Evolutionary conservation across 2,797 vertebrate species (phyloP).

Genomic region (Remorina albescens): DNA sequence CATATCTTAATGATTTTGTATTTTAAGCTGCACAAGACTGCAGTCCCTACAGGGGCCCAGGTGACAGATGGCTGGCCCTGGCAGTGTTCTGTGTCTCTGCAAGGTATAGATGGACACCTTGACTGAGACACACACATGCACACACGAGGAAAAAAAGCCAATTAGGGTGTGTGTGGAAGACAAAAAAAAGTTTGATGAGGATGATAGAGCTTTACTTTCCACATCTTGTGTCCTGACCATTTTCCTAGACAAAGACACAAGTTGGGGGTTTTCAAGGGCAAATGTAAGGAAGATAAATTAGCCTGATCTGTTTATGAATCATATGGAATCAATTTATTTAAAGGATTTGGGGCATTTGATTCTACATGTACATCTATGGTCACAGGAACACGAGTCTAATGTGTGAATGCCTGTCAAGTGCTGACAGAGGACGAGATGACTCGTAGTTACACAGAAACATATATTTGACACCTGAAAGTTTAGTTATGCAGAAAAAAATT

Average conservation of each 20-base stretch:
- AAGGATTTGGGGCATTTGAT: slow-evolving; percentile 38
- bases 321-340: slow-evolving; percentile 33
- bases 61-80: slow-evolving; percentile 78
- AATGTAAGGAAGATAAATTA: slow-evolving; percentile 55
- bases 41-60: slow-evolving; percentile 69
- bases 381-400: slow-evolving; percentile 46
- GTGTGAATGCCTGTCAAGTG: slow-evolving; percentile 10
- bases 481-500: no score
- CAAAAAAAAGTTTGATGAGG: slow-evolving; percentile 47
- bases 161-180: slow-evolving; percentile 60
- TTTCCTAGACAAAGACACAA: slow-evolving; percentile 49
- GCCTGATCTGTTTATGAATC: slow-evolving; percentile 12
- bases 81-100: slow-evolving; percentile 59
- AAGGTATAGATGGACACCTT: slow-evolving; percentile 70
- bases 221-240: slow-evolving; percentile 51
- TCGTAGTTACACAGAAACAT: no score
- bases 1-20: slow-evolving; percentile 71
- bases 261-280: slow-evolving; percentile 59
- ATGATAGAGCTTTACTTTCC: slow-evolving; percentile 59
- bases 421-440: slow-evolving; percentile 21
- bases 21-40: slow-evolving; percentile 51
- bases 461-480: no score
- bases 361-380: slow-evolving; percentile 6
- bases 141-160: slow-evolving; percentile 72
- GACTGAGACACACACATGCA: slow-evolving; percentile 40